These are phyloP conservation scores for Pyrocephalus nanus DNA, from an alignment of 2,797 vertebrate species.

Conservation along the genomic window DNA sequence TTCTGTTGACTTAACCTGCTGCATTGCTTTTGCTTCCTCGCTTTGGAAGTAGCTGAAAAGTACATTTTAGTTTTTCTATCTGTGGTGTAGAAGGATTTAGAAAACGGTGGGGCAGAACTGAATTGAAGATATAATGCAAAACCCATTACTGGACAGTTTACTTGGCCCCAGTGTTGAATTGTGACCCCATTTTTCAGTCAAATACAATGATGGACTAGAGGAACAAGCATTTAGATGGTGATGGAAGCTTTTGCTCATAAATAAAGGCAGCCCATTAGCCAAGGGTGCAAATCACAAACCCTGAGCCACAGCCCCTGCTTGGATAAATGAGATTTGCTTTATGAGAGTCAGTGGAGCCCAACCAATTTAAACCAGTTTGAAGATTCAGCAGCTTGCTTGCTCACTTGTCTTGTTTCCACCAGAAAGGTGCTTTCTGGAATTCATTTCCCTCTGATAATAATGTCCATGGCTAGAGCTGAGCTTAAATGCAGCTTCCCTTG, in stretches of 20 bases:
- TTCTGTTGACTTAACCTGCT: not conserved
- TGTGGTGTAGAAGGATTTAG: not conserved
- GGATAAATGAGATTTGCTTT: conserved; percentile 22
- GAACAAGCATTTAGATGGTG: conserved; percentile 18
- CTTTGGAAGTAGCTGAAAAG: not conserved
- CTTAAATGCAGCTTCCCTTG: not conserved
- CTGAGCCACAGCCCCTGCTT: not conserved
- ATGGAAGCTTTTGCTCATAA: conserved; percentile 41
- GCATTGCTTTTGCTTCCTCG: not conserved
- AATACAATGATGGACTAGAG: not conserved
- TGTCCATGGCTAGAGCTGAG: conserved; percentile 19
- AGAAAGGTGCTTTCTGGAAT: conserved; percentile 27
- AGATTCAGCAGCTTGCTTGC: conserved; percentile 35
- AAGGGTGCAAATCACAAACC: not conserved
- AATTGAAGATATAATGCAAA: not conserved
- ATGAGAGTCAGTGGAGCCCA: conserved; percentile 4
- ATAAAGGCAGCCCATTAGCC: not conserved
- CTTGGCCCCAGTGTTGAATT: not conserved
- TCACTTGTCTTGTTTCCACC: not conserved
- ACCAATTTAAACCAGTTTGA: conserved; percentile 42
- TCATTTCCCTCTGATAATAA: conserved; percentile 19
- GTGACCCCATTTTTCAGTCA: not conserved
- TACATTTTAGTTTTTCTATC: not conserved
- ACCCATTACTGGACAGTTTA: not conserved
- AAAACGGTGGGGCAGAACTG: not conserved